Base-by-base conservation (phyloP, 30 jellyfish, hydroid and myxozoan species). In the Chironex yamaguchii region DNA sequence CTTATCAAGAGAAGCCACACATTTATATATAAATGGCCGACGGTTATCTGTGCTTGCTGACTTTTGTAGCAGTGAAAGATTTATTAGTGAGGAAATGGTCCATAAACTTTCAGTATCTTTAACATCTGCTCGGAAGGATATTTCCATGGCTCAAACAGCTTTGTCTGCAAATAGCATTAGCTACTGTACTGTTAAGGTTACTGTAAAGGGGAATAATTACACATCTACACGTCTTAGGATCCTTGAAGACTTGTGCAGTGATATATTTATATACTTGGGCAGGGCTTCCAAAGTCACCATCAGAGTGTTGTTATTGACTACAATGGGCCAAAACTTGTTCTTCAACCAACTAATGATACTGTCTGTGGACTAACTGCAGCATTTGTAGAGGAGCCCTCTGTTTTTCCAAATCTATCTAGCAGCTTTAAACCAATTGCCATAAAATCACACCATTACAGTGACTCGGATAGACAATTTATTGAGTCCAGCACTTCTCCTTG, bases 401-500 rank as follows among this genome's bases (percentile, higher is more conserved):
- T 72, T 32, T 72, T 72, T 36, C 23, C 58, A n/a, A 72, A 72
- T 31, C 11, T 72, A 12, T 22, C 86, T 14, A 20, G 36, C 22
- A 65, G 36, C 36, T 20, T 17, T 72, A 72, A 72, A 72, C 82
- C 86, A 35, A 72, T 72, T 72, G 86, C 86, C 32, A 36, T 35
- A 31, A 72, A 72, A 36, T 72, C 86, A 72, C 14, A 65, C 32
- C 22, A 29, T 31, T 72, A 21, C 86, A 72, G 25, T n/a, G 11
- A 34, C 32, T 65, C 32, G n/a, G 0, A 72, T 25, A 65, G 82
- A 72, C 20, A 36, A 72, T 34, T 72, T 36, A 72, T 72, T 42
- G 58, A 42, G 17, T 12, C 54, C 73, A 71, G 85, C 58, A 34
- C 31, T 82, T 71, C 82, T 31, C 85, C 85, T 36, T 71, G 85